Conservation (phyloP, 1,140 invertebrate species). For the Limonius californicus region DNA sequence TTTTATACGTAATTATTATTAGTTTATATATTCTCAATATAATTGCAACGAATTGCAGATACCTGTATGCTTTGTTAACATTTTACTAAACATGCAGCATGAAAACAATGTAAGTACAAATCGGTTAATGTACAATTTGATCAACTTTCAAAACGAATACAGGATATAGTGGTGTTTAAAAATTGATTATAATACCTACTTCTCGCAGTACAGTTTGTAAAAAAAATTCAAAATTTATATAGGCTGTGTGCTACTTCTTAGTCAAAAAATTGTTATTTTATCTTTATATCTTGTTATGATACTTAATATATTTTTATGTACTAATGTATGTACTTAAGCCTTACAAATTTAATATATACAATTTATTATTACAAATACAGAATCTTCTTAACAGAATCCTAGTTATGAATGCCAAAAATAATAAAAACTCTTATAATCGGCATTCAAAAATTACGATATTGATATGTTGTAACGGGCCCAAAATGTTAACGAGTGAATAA, state of each 20-base stretch:
- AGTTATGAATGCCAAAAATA: too few relatives aligned
- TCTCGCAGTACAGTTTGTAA: too few relatives aligned
- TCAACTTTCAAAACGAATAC: neutral
- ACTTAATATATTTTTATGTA: slow-evolving; percentile 29
- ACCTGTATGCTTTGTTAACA: neutral
- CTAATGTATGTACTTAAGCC: slow-evolving; percentile 10
- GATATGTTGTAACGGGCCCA: too few relatives aligned
- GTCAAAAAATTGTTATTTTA: slow-evolving; percentile 26
- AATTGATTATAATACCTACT: neutral
- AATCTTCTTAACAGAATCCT: too few relatives aligned
- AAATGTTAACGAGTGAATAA: too few relatives aligned
- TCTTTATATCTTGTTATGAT: slow-evolving; percentile 28
- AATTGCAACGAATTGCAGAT: neutral
- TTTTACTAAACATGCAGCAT: neutral
- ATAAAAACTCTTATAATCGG: too few relatives aligned
- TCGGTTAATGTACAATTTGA: neutral
- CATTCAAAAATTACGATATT: too few relatives aligned
- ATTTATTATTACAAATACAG: too few relatives aligned
- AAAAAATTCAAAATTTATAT: slow-evolving; percentile 21
- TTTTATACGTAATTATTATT: neutral
- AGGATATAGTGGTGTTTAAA: neutral
- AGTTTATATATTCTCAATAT: neutral
- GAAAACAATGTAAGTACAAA: neutral
- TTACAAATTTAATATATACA: slow-evolving; percentile 7
- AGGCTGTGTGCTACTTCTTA: slow-evolving; percentile 28